A percentile compares a stretch with the other conserved stretches of the same genome.
Conservation (phyloP, 2,888 invertebrate species). For the Aricia artaxerxes region DNA sequence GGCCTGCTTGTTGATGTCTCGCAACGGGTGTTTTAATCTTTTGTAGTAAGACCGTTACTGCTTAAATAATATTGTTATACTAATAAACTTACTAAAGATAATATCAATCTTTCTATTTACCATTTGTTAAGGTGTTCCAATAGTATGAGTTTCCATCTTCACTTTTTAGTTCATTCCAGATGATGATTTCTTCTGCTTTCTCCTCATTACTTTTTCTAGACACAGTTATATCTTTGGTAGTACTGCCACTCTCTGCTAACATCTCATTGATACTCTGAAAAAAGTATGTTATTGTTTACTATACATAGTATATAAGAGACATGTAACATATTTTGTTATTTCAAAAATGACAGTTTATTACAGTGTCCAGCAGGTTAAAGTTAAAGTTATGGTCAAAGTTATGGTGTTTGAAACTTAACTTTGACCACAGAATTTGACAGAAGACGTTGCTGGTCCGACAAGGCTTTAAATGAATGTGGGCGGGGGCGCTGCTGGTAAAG, state of each 20-base stretch:
- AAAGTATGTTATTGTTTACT: slow-evolving; percentile 35
- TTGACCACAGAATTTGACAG: too few relatives aligned
- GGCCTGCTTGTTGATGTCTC: too few relatives aligned
- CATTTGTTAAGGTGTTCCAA: slow-evolving; percentile 92
- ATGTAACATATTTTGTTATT: background rate
- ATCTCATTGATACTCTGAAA: slow-evolving; percentile 68
- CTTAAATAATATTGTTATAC: too few relatives aligned
- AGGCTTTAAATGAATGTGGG: too few relatives aligned
- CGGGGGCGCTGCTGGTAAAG: too few relatives aligned
- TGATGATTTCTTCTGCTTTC: slow-evolving; percentile 48
- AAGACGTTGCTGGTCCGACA: too few relatives aligned
- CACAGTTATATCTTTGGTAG: slow-evolving; percentile 47
- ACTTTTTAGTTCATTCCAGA: slow-evolving; percentile 90
- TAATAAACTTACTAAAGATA: too few relatives aligned
- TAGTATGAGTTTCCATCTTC: slow-evolving; percentile 90
- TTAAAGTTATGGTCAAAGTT: too few relatives aligned
- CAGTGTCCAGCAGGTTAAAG: background rate
- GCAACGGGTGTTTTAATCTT: too few relatives aligned
- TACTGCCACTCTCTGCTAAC: slow-evolving; percentile 54
- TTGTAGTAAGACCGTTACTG: too few relatives aligned
- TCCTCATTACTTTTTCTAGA: slow-evolving; percentile 42
- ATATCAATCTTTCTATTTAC: slow-evolving; percentile 58
- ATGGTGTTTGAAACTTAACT: too few relatives aligned
- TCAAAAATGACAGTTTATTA: background rate
- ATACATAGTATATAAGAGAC: too few relatives aligned